These are phyloP conservation scores for Hofmannophila pseudospretella DNA, from an alignment of 2,888 invertebrate species.

Conservation along the genomic window DNA sequence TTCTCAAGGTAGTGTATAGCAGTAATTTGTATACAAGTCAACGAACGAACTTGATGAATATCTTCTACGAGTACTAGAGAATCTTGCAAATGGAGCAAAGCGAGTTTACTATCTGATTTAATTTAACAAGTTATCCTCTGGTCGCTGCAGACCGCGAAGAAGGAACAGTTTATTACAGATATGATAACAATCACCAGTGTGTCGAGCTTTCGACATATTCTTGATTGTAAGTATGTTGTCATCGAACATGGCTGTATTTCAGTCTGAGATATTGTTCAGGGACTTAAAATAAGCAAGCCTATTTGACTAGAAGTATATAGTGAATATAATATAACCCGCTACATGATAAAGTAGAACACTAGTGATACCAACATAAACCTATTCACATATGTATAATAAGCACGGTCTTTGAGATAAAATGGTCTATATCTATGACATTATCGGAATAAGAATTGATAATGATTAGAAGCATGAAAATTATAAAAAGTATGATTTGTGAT, in stretches of 20 bases:
- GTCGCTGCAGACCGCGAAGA: constrained; percentile 10
- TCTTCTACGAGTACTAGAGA: constrained; percentile 3
- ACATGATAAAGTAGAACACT: too few relatives aligned
- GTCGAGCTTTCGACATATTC: neutral
- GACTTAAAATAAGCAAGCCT: neutral
- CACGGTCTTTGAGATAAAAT: too few relatives aligned
- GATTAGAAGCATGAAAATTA: too few relatives aligned
- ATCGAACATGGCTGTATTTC: neutral
- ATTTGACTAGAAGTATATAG: too few relatives aligned
- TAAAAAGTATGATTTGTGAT: too few relatives aligned
- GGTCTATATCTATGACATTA: too few relatives aligned
- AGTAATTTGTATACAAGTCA: too few relatives aligned
- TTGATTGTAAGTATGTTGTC: neutral
- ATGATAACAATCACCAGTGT: constrained; percentile 5
- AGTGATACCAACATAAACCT: too few relatives aligned
- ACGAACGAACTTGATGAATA: constrained; percentile 9
- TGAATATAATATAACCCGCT: too few relatives aligned
- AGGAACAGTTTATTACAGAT: constrained; percentile 13
- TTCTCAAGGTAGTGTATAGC: too few relatives aligned
- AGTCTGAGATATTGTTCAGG: neutral
- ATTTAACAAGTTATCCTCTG: constrained; percentile 13
- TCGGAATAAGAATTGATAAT: too few relatives aligned
- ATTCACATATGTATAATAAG: too few relatives aligned
- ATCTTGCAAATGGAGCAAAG: constrained; percentile 10
- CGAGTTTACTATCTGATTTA: constrained; percentile 11